Conservation (phyloP, 2,888 invertebrate species). For the Lasioglossum leucozonium region DNA sequence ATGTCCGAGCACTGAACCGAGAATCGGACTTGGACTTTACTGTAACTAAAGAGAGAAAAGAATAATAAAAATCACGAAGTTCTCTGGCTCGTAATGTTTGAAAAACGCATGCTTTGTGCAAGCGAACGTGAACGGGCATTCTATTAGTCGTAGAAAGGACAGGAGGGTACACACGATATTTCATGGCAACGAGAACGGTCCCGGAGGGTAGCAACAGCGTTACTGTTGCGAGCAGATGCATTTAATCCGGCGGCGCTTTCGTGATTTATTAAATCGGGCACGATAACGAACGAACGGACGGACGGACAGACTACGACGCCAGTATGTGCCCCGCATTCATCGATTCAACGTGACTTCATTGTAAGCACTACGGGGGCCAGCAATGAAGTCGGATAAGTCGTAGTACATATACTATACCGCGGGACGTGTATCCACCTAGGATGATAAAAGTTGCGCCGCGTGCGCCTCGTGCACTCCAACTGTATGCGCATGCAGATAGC, state of each 20-base stretch:
- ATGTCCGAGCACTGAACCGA: too few relatives aligned
- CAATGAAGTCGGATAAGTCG: conserved; percentile 38
- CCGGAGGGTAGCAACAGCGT: conserved; percentile 6
- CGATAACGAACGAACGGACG: conserved; percentile 17
- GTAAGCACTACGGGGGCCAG: conserved; percentile 41
- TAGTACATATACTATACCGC: not conserved
- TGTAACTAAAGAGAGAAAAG: too few relatives aligned
- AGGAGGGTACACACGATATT: not conserved
- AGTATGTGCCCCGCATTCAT: conserved; percentile 43
- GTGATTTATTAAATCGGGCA: conserved; percentile 59
- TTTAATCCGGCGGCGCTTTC: conserved; percentile 37
- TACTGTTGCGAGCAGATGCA: conserved; percentile 26
- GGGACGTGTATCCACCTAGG: conserved; percentile 39
- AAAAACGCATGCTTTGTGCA: not conserved
- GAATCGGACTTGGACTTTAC: too few relatives aligned
- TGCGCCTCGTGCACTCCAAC: conserved; percentile 10
- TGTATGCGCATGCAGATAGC: conserved; percentile 18
- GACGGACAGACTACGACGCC: conserved; percentile 17
- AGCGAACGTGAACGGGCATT: not conserved
- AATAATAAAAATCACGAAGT: not conserved
- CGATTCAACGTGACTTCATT: conserved; percentile 65
- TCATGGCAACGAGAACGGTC: not conserved
- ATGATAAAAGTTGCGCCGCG: conserved; percentile 19
- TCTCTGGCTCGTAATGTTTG: not conserved
- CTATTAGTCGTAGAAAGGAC: not conserved